Conservation (phyloP, 2,113 vertebrate species). For the Hydrochoerus hydrochaeris region DNA sequence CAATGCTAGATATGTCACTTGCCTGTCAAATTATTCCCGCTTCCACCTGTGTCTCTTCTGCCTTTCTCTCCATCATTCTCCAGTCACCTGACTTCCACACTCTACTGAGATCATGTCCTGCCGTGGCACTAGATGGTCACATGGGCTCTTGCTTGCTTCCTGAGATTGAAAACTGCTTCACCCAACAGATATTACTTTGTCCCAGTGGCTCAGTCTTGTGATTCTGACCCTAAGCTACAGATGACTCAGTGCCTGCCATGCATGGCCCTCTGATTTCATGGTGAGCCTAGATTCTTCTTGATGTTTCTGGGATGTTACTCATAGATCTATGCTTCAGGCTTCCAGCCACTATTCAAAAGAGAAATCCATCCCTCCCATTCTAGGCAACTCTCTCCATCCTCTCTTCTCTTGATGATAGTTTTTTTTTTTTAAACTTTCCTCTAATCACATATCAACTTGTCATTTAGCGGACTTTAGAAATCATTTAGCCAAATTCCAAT, state of each 20-base stretch:
- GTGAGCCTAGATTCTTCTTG: background rate
- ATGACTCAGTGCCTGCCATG: background rate
- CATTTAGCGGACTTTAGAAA: too few relatives aligned
- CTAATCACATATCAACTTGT: background rate
- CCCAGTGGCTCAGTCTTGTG: background rate
- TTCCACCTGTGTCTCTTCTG: background rate
- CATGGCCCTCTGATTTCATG: too few relatives aligned
- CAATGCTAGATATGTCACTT: too few relatives aligned
- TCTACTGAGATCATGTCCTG: background rate
- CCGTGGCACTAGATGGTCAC: background rate
- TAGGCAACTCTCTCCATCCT: background rate
- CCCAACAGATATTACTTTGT: background rate
- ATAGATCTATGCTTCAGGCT: rapidly evolving
- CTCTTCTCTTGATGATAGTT: background rate
- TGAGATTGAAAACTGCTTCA: background rate
- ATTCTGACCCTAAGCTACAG: background rate
- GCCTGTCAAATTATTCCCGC: background rate
- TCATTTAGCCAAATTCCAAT: background rate
- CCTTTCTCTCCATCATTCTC: background rate
- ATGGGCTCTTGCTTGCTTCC: background rate
- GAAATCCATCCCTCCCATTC: background rate
- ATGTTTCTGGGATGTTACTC: background rate
- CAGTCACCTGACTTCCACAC: background rate
- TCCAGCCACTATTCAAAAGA: too few relatives aligned
- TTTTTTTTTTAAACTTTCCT: too few relatives aligned